Evolutionary conservation across 2,888 invertebrate species (phyloP), one percentile per base, ranked within the genome.

Genomic region (Dryadula phaetusa): DNA sequence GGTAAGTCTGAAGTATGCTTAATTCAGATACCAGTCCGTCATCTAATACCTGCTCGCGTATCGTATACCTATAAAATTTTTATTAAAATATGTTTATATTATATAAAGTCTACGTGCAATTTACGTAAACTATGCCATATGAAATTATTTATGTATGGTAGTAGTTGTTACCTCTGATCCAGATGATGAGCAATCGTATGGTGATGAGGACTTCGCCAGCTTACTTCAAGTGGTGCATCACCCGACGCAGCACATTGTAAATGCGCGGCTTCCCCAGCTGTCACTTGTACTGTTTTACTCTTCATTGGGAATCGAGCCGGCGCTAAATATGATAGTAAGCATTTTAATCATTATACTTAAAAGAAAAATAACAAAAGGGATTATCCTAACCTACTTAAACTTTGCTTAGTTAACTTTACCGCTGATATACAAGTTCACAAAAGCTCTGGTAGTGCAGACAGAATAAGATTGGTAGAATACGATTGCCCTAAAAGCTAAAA

Each of bases 201-300:
- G 79, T 95, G 95, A 80, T 96, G 96, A 18, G 96, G 96, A 67
- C 95, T 95, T 77, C 96, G 95, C 98, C 97, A 98, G 82, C 95
- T 95, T 74, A 98, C 96, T 83, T 96, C 96, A 76, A 98, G 94
- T 0, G 97, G 97, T 68, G 96, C 95, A 84, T 98, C 98, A n/a
- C 98, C 97, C 68, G 96, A 95, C 0, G 97, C 97, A 46, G 97
- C 96, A 85, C 98, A 98, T 78, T 97, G 97, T 62, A 98, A 93
- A 79, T 96, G 95, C 1, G 97, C 97, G 69, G 96, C 95, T 76
- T 96, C 96, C 1, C 96, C 96, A 62, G 96, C 96, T 32, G 96
- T 96, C 67, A 97, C 96, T 75, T 96, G 96, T 74, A 96, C 95
- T 82, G 96, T 96, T 82, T 96, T 96, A 69, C 95, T 95, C 87